These are phyloP conservation scores for Chymomyza caudatula DNA, from an alignment of 2,888 invertebrate genomes.

Conservation along the genomic window DNA sequence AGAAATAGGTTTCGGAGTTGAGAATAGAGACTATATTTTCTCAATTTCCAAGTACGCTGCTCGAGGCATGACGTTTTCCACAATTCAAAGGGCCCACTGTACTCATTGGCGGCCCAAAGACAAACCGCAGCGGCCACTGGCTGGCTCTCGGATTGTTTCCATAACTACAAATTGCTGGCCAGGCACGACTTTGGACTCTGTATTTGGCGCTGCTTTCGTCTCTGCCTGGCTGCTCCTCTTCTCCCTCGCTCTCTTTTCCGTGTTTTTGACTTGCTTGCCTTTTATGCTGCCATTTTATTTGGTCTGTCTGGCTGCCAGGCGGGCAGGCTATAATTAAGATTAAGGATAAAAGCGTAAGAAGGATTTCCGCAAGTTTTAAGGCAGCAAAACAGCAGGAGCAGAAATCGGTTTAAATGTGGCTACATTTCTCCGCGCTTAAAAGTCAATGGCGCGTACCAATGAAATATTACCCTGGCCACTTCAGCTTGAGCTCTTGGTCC, in stretches of 20 bases:
- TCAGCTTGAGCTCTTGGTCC: conserved; percentile 6
- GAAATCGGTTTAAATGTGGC: conserved; percentile 65
- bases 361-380: conserved; percentile 68
- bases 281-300: conserved; percentile 26
- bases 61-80: not conserved
- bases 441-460: conserved; percentile 69
- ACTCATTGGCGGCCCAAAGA: not conserved
- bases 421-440: conserved; percentile 42
- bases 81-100: not conserved
- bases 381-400: conserved; percentile 16
- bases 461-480: conserved; percentile 49
- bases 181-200: not conserved
- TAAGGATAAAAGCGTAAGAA: conserved; percentile 76
- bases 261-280: conserved; percentile 8
- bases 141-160: conserved; percentile 33
- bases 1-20: too few species aligned
- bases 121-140: not conserved
- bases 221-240: conserved; percentile 6
- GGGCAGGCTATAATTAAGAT: conserved; percentile 75
- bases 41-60: too few species aligned
- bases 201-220: too few species aligned
- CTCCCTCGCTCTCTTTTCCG: conserved; percentile 18
- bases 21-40: too few species aligned
- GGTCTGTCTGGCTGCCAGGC: conserved; percentile 39
- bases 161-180: conserved; percentile 64